phyloP scores from a whole-genome alignment of 2,797 vertebrate species.

The Alcedo quadribrachys region DNA sequence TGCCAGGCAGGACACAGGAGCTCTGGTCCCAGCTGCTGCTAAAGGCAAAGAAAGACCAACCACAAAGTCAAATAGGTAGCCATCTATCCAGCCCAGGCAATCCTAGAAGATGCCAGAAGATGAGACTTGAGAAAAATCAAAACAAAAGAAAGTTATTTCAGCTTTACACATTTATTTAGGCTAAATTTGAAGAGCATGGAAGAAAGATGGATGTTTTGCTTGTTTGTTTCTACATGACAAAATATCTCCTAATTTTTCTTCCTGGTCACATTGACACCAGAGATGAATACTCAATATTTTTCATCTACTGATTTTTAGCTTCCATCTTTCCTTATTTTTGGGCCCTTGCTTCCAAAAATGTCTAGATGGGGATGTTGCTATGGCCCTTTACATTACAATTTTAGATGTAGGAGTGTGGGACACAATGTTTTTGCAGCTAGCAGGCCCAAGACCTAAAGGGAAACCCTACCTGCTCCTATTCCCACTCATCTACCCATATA shows the following conservation, averaged over 20 bases:
- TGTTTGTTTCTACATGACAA: neutral
- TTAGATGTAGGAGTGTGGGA: neutral
- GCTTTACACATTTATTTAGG: neutral
- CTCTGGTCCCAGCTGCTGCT: neutral
- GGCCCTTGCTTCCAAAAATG: neutral
- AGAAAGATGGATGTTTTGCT: neutral
- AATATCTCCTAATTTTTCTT: neutral
- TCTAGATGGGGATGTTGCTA: neutral
- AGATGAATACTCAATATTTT: neutral
- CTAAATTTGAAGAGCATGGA: neutral
- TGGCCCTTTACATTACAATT: neutral
- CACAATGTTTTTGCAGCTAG: neutral
- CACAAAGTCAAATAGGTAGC: neutral
- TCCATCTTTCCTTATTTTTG: neutral
- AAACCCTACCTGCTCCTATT: neutral
- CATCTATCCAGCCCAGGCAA: neutral
- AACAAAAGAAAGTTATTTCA: neutral
- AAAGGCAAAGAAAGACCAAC: neutral
- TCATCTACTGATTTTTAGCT: neutral
- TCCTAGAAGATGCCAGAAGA: neutral
- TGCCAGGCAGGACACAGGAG: neutral
- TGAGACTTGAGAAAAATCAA: neutral
- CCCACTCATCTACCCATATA: neutral
- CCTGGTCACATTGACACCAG: neutral
- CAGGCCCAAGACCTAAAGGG: neutral